Base-by-base conservation (phyloP, 1,140 invertebrate species). In the Maconellicoccus hirsutus region DNA sequence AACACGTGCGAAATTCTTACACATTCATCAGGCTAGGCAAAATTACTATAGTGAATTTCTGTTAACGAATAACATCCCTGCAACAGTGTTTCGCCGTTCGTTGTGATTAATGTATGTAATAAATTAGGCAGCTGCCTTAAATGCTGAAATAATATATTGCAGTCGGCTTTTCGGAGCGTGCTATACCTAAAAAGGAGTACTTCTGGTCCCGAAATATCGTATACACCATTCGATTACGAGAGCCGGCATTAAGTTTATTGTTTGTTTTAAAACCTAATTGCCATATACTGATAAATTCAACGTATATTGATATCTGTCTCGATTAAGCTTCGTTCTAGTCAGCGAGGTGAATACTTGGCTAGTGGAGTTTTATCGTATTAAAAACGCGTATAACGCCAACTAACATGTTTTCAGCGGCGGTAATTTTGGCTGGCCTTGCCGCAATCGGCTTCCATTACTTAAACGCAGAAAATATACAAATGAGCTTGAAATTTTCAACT, bases 101-200 rank as follows among this genome's bases (percentile, higher is more conserved):
- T 52, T 52, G 42, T 52, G 42, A 52, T 52, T 52, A 52, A 52
- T 52, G 42, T 52, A 8, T 16, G 42, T 19, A 52, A 52, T 52
- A 52, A 52, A 52, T 52, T 52, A 52, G n/a, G 42, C 42, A 52
- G 42, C 42, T 52, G 42, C 42, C 42, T 52, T 19, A 52, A 52
- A 52, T 52, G 42, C 42, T 52, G 42, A 52, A 52, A 52, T 52
- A 52, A 52, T 52, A 52, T 52, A 52, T 52, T 52, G 42, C 42
- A 52, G 42, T 52, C 42, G 42, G 42, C 42, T 52, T 52, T 52
- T 52, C 3, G 12, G 42, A 52, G 42, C 42, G 42, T 52, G 42
- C 42, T 52, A 52, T 19, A 52, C 42, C 42, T 52, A 52, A 52
- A 52, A 16, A 52, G 12, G 42, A 16, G 42, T 52, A 52, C 10